Evolutionary conservation across 35 echinoderm and acorn worm species (phyloP).

Genomic region (Heliocidaris tuberculata): DNA sequence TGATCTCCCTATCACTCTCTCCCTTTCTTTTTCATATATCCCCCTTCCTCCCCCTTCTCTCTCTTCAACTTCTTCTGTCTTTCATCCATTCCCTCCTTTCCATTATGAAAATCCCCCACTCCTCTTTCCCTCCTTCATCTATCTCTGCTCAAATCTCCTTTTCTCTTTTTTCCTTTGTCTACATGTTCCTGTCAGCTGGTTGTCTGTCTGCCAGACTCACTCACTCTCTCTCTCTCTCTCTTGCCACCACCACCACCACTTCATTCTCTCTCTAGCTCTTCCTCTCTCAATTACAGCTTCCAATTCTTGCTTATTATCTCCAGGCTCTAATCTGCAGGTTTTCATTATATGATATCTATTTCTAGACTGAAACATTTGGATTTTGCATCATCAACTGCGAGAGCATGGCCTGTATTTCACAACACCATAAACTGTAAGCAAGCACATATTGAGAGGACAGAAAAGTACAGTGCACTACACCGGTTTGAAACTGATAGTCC

Average conservation of each 20-base stretch:
- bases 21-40: neutral
- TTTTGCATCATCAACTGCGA: neutral
- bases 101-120: neutral
- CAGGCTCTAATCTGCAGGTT: neutral
- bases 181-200: neutral
- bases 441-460: neutral
- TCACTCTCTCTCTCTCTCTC: neutral
- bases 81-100: neutral
- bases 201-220: neutral
- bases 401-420: neutral
- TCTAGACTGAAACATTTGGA: neutral
- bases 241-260: neutral
- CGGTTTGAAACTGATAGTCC: neutral
- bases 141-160: neutral
- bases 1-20: neutral
- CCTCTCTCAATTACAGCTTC: neutral
- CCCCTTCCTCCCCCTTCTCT: neutral
- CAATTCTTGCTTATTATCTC: conserved; percentile 2
- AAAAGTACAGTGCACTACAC: neutral
- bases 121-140: neutral
- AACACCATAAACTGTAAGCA: neutral
- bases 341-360: neutral
- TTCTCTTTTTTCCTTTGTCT: neutral
- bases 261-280: neutral
- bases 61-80: neutral